Percentiles rank a stretch among this genome's conserved stretches.
phyloP scores from a whole-genome alignment of 1,140 invertebrate species.

The Drosophila watanabei region DNA sequence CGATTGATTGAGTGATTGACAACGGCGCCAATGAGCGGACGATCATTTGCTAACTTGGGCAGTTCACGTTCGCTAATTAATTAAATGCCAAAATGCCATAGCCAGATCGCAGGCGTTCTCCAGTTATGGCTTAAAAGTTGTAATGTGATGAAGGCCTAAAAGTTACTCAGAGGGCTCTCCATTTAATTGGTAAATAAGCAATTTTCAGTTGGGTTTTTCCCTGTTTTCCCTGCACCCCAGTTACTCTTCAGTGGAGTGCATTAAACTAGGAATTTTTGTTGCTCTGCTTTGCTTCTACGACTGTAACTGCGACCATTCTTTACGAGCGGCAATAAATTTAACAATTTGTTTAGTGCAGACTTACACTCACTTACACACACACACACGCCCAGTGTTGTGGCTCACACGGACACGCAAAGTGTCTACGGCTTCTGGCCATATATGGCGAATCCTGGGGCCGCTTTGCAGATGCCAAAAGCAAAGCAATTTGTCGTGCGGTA shows the following conservation, averaged over 20 bases:
- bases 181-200: conserved; percentile 20
- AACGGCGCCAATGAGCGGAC: conserved; percentile 77
- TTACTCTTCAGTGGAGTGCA: conserved; percentile 38
- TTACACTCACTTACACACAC: conserved; percentile 19
- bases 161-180: conserved; percentile 32
- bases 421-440: conserved; percentile 72
- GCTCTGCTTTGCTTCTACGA: conserved; percentile 38
- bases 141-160: conserved; percentile 30
- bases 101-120: conserved; percentile 30
- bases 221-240: background rate
- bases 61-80: conserved; percentile 78
- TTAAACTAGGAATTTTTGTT: conserved; percentile 37
- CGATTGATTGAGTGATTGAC: conserved; percentile 82
- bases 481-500: conserved; percentile 80
- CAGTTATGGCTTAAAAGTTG: conserved; percentile 8
- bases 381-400: conserved; percentile 24
- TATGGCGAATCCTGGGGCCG: conserved; percentile 66
- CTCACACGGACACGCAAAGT: conserved; percentile 65
- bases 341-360: conserved; percentile 81
- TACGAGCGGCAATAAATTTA: conserved; percentile 82
- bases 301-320: conserved; percentile 76
- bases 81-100: conserved; percentile 73
- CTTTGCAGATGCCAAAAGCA: conserved; percentile 74
- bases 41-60: conserved; percentile 39
- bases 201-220: background rate